Percentiles rank a stretch among this genome's conserved stretches.
These are phyloP conservation scores for Mormyrops attenuatus DNA, from an alignment of 2,797 vertebrate species.

Conservation along the genomic window DNA sequence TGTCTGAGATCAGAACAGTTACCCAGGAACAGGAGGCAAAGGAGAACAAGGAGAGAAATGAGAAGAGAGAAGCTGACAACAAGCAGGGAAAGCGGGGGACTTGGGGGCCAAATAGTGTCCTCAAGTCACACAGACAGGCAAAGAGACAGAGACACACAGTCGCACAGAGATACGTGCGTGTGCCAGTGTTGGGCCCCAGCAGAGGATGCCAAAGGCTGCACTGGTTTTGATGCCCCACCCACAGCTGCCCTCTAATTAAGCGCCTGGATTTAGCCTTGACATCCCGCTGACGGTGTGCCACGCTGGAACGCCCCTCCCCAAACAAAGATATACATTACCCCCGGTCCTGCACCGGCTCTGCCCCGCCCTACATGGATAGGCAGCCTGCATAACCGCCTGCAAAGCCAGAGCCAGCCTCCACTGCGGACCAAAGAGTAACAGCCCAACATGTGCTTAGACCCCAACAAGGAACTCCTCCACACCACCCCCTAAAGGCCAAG, in stretches of 20 bases:
- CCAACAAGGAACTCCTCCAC: neutral
- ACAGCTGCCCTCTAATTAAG: conserved; percentile 63
- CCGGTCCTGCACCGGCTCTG: neutral
- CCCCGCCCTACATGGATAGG: neutral
- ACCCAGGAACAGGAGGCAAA: neutral
- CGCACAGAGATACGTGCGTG: conserved; percentile 36
- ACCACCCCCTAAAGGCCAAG: neutral
- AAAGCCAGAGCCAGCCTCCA: neutral
- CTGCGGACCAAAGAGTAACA: neutral
- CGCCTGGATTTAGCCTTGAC: conserved; percentile 48
- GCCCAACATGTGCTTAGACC: neutral
- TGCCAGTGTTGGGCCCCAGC: conserved; percentile 8
- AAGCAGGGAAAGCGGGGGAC: conserved; percentile 10
- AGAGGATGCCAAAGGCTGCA: conserved; percentile 48
- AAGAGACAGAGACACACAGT: conserved; percentile 41
- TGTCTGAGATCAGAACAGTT: neutral
- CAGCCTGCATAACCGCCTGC: neutral
- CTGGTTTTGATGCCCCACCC: conserved; percentile 29
- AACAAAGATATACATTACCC: neutral
- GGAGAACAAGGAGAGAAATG: neutral
- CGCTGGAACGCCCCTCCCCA: neutral
- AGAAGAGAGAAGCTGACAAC: neutral
- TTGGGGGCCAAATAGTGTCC: conserved; percentile 12
- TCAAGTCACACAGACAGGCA: conserved; percentile 15
- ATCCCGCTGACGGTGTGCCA: neutral